Percentiles rank a stretch among this genome's conserved stretches.
phyloP scores from a whole-genome alignment of 1,140 invertebrate species.

The Dendroctonus ponderosae region DNA sequence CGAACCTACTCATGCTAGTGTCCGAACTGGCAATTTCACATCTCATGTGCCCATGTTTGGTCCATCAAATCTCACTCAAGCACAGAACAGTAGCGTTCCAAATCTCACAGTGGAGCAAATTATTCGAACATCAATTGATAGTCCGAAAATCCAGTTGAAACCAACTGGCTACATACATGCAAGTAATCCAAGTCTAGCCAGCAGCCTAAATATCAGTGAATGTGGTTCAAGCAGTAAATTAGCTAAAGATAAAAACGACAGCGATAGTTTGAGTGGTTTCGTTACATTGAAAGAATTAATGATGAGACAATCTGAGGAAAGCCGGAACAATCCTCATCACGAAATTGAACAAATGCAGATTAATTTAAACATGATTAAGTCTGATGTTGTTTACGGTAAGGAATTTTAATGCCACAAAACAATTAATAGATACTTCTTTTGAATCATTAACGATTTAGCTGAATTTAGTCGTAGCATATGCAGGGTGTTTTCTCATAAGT shows the following conservation, averaged over 20 bases:
- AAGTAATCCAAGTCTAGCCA: conserved; percentile 64
- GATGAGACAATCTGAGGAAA: conserved; percentile 69
- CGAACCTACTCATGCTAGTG: conserved; percentile 38
- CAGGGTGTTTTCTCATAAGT: too few species aligned
- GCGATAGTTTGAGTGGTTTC: conserved; percentile 51
- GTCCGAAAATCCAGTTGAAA: conserved; percentile 46
- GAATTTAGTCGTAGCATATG: conserved; percentile 6
- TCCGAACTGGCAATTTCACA: conserved; percentile 49
- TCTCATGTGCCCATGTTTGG: conserved; percentile 47
- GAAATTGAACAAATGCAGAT: conserved; percentile 55
- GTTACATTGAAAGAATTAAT: conserved; percentile 73
- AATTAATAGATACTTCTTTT: too few species aligned
- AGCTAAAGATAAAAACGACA: conserved; percentile 34
- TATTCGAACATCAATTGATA: conserved; percentile 3
- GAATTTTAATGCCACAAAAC: background rate
- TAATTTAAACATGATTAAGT: conserved; percentile 54
- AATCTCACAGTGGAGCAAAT: conserved; percentile 40
- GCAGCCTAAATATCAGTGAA: conserved; percentile 51
- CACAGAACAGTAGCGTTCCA: conserved; percentile 44
- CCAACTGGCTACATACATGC: conserved; percentile 63
- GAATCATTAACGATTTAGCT: too few species aligned
- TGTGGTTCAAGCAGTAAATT: conserved; percentile 35
- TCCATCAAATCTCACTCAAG: conserved; percentile 38
- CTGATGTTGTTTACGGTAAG: conserved; percentile 58
- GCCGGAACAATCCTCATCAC: conserved; percentile 48